Percentiles rank a stretch among this genome's conserved stretches.
Evolutionary conservation across 2,797 vertebrate species (phyloP).

Genomic region (Helicolenus hilgendorfi): DNA sequence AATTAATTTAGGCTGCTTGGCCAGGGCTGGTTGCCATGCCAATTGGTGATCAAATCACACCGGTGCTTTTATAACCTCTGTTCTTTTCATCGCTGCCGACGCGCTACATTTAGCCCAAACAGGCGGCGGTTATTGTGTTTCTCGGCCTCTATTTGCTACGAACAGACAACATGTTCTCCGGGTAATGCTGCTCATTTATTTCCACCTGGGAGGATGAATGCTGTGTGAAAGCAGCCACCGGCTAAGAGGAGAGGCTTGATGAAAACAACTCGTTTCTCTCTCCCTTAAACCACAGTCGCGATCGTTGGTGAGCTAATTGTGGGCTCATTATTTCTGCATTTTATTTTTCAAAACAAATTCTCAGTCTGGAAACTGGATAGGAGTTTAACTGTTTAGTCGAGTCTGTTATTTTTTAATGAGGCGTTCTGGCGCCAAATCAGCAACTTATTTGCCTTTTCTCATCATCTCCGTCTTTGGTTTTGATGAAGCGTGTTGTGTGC

Average conservation of each 20-base stretch:
- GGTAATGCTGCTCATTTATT: conserved; percentile 60
- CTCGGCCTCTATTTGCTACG: conserved; percentile 54
- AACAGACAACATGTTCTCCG: conserved; percentile 57
- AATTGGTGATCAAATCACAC: conserved; percentile 77
- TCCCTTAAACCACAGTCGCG: neutral
- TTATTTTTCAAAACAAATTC: conserved; percentile 16
- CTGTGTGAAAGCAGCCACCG: conserved; percentile 60
- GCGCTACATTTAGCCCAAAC: conserved; percentile 75
- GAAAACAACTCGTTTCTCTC: neutral
- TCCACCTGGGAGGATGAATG: conserved; percentile 52
- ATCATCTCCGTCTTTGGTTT: neutral
- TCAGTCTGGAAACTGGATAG: neutral
- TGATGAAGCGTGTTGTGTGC: neutral
- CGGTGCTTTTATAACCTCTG: conserved; percentile 72
- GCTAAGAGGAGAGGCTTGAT: conserved; percentile 8
- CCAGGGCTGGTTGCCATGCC: conserved; percentile 71
- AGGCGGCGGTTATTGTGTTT: conserved; percentile 59
- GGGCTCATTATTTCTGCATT: conserved; percentile 24
- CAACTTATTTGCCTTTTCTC: neutral
- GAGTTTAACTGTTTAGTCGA: conserved; percentile 1
- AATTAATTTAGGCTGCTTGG: conserved; percentile 74
- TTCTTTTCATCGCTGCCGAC: conserved; percentile 58
- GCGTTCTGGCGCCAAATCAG: neutral
- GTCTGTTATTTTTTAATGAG: neutral
- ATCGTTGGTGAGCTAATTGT: conserved; percentile 10